Evolutionary conservation across 2,797 vertebrate species (phyloP).

Genomic region (Coranthus polyacanthus): DNA sequence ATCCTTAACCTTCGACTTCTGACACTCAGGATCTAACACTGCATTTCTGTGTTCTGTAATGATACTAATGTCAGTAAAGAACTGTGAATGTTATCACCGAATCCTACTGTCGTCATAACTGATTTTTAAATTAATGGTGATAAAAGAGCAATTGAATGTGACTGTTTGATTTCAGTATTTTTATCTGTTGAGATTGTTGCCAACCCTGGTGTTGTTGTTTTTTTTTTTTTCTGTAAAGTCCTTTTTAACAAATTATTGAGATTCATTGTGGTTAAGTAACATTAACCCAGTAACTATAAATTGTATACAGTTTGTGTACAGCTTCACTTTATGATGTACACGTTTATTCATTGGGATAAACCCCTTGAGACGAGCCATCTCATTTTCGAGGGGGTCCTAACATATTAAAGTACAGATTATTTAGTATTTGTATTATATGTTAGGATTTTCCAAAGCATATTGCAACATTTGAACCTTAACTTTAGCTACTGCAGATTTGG

Average conservation of each 20-base stretch:
- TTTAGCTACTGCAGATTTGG: too few relatives aligned
- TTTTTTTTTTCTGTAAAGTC: too few relatives aligned
- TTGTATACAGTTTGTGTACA: not conserved
- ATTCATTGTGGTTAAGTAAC: not conserved
- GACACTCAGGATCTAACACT: conserved; percentile 66
- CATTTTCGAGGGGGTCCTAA: too few relatives aligned
- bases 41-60: conserved; percentile 34
- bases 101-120: conserved; percentile 39
- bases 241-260: not conserved
- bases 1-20: conserved; percentile 30
- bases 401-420: too few relatives aligned
- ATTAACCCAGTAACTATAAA: conserved; percentile 3
- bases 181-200: conserved; percentile 21
- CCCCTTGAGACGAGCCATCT: too few relatives aligned
- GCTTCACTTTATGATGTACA: conserved; percentile 10
- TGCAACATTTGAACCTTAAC: too few relatives aligned
- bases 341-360: too few relatives aligned
- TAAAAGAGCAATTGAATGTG: conserved; percentile 19
- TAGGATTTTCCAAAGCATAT: conserved; percentile 30
- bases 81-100: conserved; percentile 30
- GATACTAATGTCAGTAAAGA: conserved; percentile 28
- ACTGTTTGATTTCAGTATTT: conserved; percentile 14
- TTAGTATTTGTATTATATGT: too few relatives aligned
- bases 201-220: too few relatives aligned
- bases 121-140: conserved; percentile 31